Conservation (phyloP, 1,140 invertebrate genomes). For the Wiebesia pumilae region DNA sequence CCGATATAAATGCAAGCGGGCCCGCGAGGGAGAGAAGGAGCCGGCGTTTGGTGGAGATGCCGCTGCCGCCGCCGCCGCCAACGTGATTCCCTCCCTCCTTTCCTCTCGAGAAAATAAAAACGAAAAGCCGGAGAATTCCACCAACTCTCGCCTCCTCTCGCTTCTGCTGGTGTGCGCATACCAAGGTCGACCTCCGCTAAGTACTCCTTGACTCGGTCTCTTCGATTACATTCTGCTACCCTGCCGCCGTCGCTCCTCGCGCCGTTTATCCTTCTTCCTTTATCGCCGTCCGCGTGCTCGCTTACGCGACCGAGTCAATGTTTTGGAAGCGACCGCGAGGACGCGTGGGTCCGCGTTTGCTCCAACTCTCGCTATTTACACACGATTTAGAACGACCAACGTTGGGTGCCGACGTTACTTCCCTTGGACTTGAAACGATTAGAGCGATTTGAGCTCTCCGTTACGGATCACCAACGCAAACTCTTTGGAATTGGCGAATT, state of each 20-base stretch:
- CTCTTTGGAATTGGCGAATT: background rate
- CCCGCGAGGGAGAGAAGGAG: constrained; percentile 17
- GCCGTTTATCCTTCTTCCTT: background rate
- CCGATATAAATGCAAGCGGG: constrained; percentile 3
- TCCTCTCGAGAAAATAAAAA: constrained; percentile 37
- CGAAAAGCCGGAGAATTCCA: constrained; percentile 45
- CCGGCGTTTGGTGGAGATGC: constrained; percentile 38
- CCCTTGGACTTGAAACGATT: no score
- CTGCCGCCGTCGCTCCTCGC: background rate
- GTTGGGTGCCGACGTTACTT: no score
- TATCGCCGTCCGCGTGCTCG: background rate
- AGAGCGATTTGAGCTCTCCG: no score
- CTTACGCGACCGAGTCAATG: background rate
- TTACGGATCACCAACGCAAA: no score
- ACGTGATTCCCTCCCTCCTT: constrained; percentile 11
- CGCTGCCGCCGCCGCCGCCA: constrained; percentile 26
- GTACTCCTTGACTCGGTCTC: background rate
- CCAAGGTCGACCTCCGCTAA: constrained; percentile 31
- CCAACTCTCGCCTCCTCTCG: background rate
- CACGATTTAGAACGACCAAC: no score
- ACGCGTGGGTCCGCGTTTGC: background rate
- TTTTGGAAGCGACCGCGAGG: background rate
- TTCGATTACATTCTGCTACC: constrained; percentile 6
- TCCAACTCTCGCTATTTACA: no score
- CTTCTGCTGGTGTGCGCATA: constrained; percentile 2